A percentile compares a stretch with the other conserved stretches of the same genome.
Evolutionary conservation across 2,888 invertebrate genomes (phyloP).

Genomic region (Lomographa bimaculata): DNA sequence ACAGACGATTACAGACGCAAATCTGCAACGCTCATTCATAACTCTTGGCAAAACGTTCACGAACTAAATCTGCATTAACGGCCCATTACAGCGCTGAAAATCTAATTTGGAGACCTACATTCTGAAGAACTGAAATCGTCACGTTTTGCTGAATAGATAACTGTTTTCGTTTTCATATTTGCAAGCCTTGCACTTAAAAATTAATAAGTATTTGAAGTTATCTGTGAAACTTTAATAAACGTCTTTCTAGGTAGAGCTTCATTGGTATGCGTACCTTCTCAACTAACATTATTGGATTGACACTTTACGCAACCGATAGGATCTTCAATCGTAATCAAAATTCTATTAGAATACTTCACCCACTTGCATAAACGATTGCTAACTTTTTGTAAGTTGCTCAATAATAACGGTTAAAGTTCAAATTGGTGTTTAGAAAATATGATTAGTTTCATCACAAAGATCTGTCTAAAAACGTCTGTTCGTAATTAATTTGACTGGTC

Average conservation of each 20-base stretch:
- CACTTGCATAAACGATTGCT: constrained; percentile 22
- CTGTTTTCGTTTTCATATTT: constrained; percentile 31
- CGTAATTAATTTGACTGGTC: constrained; percentile 52
- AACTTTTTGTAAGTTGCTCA: constrained; percentile 31
- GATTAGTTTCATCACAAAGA: constrained; percentile 39
- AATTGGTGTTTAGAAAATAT: constrained; percentile 36
- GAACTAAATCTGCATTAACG: constrained; percentile 73
- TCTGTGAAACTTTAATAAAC: constrained; percentile 1
- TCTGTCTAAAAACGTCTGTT: constrained; percentile 41
- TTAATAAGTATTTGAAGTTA: constrained; percentile 10
- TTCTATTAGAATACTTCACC: constrained; percentile 21
- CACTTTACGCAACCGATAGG: constrained; percentile 21
- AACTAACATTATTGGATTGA: constrained; percentile 10
- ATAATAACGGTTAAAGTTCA: constrained; percentile 39
- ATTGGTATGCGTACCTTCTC: background rate
- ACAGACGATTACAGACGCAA: constrained; percentile 65
- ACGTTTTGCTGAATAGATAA: constrained; percentile 31
- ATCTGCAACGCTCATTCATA: constrained; percentile 71
- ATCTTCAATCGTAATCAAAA: constrained; percentile 26
- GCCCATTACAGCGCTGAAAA: constrained; percentile 57
- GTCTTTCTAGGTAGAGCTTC: background rate
- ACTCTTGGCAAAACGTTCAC: constrained; percentile 61
- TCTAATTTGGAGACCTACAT: constrained; percentile 55
- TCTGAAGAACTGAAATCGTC: constrained; percentile 47
- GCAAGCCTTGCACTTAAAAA: constrained; percentile 10